phyloP scores from a whole-genome alignment of 2,888 invertebrate species.

The Onthophagus sagittarius region DNA sequence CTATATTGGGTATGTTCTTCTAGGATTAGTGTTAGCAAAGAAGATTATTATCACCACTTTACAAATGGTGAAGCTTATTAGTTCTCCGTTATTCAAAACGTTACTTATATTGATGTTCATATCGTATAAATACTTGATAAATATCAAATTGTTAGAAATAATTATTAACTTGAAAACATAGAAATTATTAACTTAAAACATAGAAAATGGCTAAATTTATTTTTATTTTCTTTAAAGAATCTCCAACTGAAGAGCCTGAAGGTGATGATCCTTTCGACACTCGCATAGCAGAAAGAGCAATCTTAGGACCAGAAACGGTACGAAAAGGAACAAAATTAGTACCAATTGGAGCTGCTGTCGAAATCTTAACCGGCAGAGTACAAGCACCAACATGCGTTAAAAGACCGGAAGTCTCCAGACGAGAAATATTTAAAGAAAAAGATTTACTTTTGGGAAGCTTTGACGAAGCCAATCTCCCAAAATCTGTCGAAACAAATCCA shows the following conservation, averaged over 20 bases:
- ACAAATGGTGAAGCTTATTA: no score
- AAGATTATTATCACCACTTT: no score
- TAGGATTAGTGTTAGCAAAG: no score
- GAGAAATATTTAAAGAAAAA: conserved; percentile 52
- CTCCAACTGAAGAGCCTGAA: conserved; percentile 67
- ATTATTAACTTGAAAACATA: no score
- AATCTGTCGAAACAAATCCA: conserved; percentile 16
- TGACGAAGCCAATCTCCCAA: conserved; percentile 41
- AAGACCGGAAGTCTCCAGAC: conserved; percentile 48
- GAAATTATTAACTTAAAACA: no score
- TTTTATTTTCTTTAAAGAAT: conserved; percentile 52
- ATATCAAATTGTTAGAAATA: no score
- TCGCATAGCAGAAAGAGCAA: conserved; percentile 78
- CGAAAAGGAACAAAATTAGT: conserved; percentile 74
- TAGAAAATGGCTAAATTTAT: no score
- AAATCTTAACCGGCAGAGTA: conserved; percentile 79
- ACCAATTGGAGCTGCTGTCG: conserved; percentile 81
- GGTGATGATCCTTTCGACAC: conserved; percentile 86
- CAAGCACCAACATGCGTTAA: conserved; percentile 65
- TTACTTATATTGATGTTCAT: no score
- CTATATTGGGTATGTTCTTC: no score
- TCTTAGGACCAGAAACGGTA: conserved; percentile 69
- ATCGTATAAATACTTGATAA: no score
- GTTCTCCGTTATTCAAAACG: no score
- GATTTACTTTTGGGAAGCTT: conserved; percentile 67